These are phyloP conservation scores for Leptodactylus fallax DNA, from an alignment of 2,797 vertebrate genomes.

Conservation along the genomic window DNA sequence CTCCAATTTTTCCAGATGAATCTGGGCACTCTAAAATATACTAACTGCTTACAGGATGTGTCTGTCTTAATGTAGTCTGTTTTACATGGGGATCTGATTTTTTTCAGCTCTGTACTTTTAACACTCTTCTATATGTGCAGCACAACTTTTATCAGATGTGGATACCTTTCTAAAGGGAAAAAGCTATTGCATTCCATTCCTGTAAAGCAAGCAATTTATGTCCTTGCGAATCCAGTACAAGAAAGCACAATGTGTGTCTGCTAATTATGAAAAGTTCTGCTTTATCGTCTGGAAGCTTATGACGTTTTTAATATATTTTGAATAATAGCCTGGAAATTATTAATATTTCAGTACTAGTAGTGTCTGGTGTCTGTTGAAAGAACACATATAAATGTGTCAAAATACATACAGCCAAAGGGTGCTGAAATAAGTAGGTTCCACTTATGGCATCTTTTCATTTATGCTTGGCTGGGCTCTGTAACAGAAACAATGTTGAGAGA, in stretches of 20 bases:
- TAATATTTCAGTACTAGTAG: neutral
- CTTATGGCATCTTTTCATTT: conserved; percentile 11
- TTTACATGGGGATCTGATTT: neutral
- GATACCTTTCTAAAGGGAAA: conserved; percentile 17
- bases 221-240: neutral
- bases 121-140: conserved; percentile 28
- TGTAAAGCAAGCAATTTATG: neutral
- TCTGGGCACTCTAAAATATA: conserved; percentile 54
- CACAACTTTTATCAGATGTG: conserved; percentile 7
- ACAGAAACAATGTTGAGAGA: conserved; percentile 20
- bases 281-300: neutral
- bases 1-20: conserved; percentile 75
- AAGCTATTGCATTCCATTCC: conserved; percentile 15
- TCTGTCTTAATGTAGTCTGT: conserved; percentile 34
- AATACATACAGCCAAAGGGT: neutral
- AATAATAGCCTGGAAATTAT: neutral
- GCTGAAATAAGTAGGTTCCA: conserved; percentile 22
- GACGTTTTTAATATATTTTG: neutral
- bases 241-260: neutral
- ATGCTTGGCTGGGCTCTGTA: conserved; percentile 20
- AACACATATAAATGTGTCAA: neutral
- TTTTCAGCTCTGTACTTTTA: conserved; percentile 15
- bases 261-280: neutral
- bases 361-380: neutral
- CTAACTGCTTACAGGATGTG: conserved; percentile 64